Evolutionary conservation across 1,140 invertebrate species (phyloP).

Genomic region (Argopecten irradians): DNA sequence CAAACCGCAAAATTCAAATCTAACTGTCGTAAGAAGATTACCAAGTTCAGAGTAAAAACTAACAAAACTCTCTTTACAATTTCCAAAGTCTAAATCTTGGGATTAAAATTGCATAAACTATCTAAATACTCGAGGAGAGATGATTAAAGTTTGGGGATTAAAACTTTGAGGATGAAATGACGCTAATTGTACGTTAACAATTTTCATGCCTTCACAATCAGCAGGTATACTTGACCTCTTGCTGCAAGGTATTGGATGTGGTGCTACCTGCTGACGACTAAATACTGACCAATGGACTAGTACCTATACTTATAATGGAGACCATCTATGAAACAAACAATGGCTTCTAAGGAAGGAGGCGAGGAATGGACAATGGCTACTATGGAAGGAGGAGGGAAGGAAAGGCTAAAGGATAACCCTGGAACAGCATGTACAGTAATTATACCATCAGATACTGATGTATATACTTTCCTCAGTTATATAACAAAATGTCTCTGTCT

Average conservation of each 20-base stretch:
- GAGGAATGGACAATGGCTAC: neutral
- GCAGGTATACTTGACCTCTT: neutral
- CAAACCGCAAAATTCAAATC: neutral
- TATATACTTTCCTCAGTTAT: no score
- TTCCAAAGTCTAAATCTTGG: neutral
- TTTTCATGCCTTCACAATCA: neutral
- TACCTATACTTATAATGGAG: neutral
- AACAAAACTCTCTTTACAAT: neutral
- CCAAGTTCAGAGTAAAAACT: neutral
- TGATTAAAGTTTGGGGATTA: neutral
- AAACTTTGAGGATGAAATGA: neutral
- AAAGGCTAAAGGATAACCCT: neutral
- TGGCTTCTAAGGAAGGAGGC: neutral
- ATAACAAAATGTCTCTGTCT: neutral
- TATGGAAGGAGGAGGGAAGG: neutral
- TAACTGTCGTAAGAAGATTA: neutral
- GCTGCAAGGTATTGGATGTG: neutral
- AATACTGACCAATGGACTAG: neutral
- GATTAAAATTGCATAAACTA: conserved; percentile 9
- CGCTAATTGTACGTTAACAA: neutral
- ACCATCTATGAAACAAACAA: neutral
- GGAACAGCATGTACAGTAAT: neutral
- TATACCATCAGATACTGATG: neutral
- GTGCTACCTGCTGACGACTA: no score
- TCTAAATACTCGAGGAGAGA: neutral